Conservation (phyloP, 1,140 invertebrate genomes). For the Platorchestia sp. region DNA sequence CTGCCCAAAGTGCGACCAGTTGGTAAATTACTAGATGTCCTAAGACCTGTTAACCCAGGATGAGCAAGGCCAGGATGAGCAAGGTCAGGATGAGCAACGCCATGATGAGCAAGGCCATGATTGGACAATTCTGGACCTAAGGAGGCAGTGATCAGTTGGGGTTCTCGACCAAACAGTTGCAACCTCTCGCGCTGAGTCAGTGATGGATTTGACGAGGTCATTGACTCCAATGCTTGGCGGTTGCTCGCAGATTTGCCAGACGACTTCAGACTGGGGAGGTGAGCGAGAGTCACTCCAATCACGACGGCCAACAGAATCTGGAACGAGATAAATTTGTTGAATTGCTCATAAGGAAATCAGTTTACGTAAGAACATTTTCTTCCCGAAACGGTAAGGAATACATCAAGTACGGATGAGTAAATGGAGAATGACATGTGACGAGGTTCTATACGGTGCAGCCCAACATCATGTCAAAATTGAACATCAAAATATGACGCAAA, state of each 20-base stretch:
- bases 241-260: background rate
- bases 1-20: background rate
- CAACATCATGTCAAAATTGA: background rate
- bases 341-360: background rate
- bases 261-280: background rate
- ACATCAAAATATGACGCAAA: background rate
- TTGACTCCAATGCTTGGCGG: background rate
- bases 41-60: background rate
- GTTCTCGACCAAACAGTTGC: background rate
- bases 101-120: background rate
- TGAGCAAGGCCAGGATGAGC: background rate
- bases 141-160: background rate
- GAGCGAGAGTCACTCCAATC: background rate
- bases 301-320: constrained; percentile 44
- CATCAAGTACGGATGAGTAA: too few relatives aligned
- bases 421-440: too few relatives aligned
- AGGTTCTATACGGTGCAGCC: too few relatives aligned
- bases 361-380: background rate
- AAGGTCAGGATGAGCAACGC: background rate
- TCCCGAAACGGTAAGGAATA: background rate
- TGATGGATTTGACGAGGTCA: background rate
- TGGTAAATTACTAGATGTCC: background rate
- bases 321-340: background rate
- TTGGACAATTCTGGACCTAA: background rate
- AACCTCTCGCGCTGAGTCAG: background rate